Conservation (phyloP, 2,888 invertebrate species). For the Busseola fusca region DNA sequence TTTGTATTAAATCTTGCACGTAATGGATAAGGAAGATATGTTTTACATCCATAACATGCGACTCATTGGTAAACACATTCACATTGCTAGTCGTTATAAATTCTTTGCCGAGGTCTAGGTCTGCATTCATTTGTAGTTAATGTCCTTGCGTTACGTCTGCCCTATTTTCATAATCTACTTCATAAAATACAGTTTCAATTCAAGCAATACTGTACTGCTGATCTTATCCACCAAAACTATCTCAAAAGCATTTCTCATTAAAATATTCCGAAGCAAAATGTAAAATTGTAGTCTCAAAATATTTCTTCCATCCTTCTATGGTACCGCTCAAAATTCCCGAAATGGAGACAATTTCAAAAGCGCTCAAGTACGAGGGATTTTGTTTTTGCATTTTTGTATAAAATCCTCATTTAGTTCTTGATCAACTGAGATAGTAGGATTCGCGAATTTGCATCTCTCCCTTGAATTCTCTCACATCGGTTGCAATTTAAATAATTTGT, state of each 20-base stretch:
- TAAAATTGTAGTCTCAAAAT: constrained; percentile 31
- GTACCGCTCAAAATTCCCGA: constrained; percentile 58
- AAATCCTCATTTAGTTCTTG: constrained; percentile 83
- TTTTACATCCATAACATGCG: background rate
- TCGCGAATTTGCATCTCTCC: constrained; percentile 81
- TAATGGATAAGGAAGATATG: background rate
- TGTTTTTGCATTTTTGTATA: constrained; percentile 82
- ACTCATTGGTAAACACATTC: background rate
- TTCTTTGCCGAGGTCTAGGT: constrained; percentile 12
- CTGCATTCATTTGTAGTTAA: constrained; percentile 19
- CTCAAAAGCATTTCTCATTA: constrained; percentile 39
- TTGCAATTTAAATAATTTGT: constrained; percentile 84
- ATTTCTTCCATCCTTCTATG: constrained; percentile 48
- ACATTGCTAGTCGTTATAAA: constrained; percentile 15
- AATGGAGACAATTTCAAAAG: constrained; percentile 65
- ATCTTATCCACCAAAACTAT: constrained; percentile 26
- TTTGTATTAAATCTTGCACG: background rate
- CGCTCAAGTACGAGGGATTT: constrained; percentile 69
- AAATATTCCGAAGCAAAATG: constrained; percentile 40
- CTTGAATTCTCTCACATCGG: constrained; percentile 68
- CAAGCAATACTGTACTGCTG: background rate
- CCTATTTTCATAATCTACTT: constrained; percentile 28
- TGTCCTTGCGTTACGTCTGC: constrained; percentile 1
- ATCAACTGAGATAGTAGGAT: constrained; percentile 79
- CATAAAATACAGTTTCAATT: constrained; percentile 1